These are phyloP conservation scores for Augiades crinisus DNA, from an alignment of 2,888 invertebrate species.

Conservation along the genomic window DNA sequence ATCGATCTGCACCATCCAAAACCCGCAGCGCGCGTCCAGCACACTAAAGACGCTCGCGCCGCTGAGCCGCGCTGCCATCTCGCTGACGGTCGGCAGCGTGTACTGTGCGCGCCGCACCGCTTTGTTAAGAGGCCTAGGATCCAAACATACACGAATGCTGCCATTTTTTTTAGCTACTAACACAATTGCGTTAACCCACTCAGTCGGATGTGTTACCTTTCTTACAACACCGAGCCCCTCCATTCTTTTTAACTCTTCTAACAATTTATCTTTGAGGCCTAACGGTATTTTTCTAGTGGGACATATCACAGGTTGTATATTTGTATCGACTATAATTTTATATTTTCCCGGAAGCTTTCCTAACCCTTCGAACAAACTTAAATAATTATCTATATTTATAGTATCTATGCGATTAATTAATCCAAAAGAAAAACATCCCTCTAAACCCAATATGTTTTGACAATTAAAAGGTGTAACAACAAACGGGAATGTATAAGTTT, in stretches of 20 bases:
- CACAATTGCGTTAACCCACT: slow-evolving; percentile 36
- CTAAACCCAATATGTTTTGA: slow-evolving; percentile 7
- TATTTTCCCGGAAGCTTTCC: slow-evolving; percentile 32
- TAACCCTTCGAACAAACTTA: slow-evolving; percentile 32
- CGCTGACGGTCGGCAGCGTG: slow-evolving; percentile 29
- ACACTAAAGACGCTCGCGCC: slow-evolving; percentile 24
- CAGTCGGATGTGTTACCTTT: slow-evolving; percentile 30
- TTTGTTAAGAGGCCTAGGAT: slow-evolving; percentile 31
- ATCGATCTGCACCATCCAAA: slow-evolving; percentile 25
- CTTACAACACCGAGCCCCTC: slow-evolving; percentile 26
- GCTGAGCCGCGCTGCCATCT: slow-evolving; percentile 20
- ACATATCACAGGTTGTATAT: slow-evolving; percentile 29
- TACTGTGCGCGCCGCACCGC: slow-evolving; percentile 32
- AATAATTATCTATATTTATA: slow-evolving; percentile 20
- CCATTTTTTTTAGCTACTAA: slow-evolving; percentile 32
- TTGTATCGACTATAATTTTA: slow-evolving; percentile 30
- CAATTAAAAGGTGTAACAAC: slow-evolving; percentile 6
- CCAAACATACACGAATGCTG: slow-evolving; percentile 30
- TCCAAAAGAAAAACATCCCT: neutral
- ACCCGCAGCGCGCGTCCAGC: slow-evolving; percentile 25
- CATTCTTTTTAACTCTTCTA: slow-evolving; percentile 25
- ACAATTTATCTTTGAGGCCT: slow-evolving; percentile 32
- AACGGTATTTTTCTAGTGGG: slow-evolving; percentile 35
- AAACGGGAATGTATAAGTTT: slow-evolving; percentile 9
- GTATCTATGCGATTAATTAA: neutral